Percentiles rank a stretch among this genome's conserved stretches.
phyloP scores from a whole-genome alignment of 2,888 invertebrate genomes.

The Mactromeris polynyma region DNA sequence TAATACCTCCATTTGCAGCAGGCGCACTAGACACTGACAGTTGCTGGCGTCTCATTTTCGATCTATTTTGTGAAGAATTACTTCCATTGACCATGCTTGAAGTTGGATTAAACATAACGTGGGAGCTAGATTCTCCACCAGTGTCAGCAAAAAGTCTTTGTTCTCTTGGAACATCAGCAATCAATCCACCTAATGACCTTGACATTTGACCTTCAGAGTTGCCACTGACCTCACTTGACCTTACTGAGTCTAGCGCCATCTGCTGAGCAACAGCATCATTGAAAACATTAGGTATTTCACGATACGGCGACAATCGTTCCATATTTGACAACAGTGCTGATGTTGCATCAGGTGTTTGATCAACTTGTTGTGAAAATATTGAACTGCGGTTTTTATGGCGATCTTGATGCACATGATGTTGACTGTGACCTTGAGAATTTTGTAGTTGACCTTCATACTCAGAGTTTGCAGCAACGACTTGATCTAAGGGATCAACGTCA shows the following conservation, averaged over 20 bases:
- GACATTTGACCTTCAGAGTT: slow-evolving; percentile 34
- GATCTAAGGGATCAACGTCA: slow-evolving; percentile 64
- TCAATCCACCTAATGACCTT: slow-evolving; percentile 26
- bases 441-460: background rate
- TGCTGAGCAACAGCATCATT: slow-evolving; percentile 30
- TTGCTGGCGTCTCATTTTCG: slow-evolving; percentile 44
- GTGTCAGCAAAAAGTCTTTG: slow-evolving; percentile 61
- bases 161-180: slow-evolving; percentile 54
- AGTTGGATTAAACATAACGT: slow-evolving; percentile 51
- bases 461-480: slow-evolving; percentile 62
- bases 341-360: slow-evolving; percentile 50
- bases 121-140: slow-evolving; percentile 39
- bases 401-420: slow-evolving; percentile 22
- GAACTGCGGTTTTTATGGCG: slow-evolving; percentile 55
- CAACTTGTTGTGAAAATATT: slow-evolving; percentile 47
- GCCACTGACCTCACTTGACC: slow-evolving; percentile 44
- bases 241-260: slow-evolving; percentile 53
- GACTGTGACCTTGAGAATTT: slow-evolving; percentile 22
- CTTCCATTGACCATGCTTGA: slow-evolving; percentile 31
- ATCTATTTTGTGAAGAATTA: slow-evolving; percentile 29
- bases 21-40: slow-evolving; percentile 54
- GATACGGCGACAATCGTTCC: slow-evolving; percentile 58
- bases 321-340: slow-evolving; percentile 58
- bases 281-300: slow-evolving; percentile 61
- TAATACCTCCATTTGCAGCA: slow-evolving; percentile 30